A percentile compares a stretch with the other conserved stretches of the same genome.
Evolutionary conservation across 2,113 vertebrate species (phyloP).

Genomic region (Hippocampus barbouri): DNA sequence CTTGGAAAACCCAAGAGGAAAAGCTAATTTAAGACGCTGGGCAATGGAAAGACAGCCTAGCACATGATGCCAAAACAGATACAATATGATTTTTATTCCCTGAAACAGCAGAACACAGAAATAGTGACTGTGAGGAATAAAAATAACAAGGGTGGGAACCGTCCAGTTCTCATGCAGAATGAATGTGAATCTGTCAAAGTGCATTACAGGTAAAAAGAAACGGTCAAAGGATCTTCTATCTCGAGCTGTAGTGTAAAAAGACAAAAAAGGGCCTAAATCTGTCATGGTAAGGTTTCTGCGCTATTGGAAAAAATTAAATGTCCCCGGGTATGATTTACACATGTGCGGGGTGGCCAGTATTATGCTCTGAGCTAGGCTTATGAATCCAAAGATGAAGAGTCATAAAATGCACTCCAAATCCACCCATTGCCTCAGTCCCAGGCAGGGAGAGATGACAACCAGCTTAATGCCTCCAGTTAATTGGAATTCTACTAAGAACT

Average conservation of each 20-base stretch:
- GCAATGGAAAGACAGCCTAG: conserved; percentile 43
- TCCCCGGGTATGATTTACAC: conserved; percentile 50
- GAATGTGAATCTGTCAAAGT: not conserved
- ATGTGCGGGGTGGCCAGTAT: conserved; percentile 32
- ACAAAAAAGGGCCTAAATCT: conserved; percentile 37
- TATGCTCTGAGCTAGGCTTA: conserved; percentile 56
- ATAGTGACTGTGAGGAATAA: not conserved
- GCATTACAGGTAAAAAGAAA: conserved; percentile 33
- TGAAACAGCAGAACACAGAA: conserved; percentile 2
- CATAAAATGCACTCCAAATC: conserved; percentile 57
- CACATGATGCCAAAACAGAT: conserved; percentile 30
- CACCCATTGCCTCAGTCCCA: conserved; percentile 39
- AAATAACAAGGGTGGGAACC: conserved; percentile 1
- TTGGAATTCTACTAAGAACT: conserved; percentile 34
- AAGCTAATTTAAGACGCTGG: conserved; percentile 62
- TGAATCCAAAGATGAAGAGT: conserved; percentile 52
- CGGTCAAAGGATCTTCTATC: conserved; percentile 21
- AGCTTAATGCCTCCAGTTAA: conserved; percentile 35
- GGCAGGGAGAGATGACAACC: conserved; percentile 40
- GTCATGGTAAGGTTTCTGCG: conserved; percentile 44
- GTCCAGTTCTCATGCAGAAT: not conserved
- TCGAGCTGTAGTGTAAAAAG: conserved; percentile 32
- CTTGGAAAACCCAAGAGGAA: conserved; percentile 55
- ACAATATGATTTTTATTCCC: not conserved
- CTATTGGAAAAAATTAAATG: conserved; percentile 48